Base-by-base conservation (phyloP, 2,797 vertebrate genomes). In the Erithacus rubecula region DNA sequence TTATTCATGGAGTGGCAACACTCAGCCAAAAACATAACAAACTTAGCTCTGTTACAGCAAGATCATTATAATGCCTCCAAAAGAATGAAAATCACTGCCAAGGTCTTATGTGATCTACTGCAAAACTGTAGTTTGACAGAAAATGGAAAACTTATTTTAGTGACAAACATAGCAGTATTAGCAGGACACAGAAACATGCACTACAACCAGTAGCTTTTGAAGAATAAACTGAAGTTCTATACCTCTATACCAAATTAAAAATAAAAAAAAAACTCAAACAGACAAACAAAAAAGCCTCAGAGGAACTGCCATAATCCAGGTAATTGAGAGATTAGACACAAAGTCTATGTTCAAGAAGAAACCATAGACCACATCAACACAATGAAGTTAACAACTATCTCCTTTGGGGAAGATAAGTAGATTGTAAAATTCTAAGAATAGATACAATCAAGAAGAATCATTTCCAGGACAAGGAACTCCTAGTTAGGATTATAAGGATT, bases 351-450 rank as follows among this genome's bases (percentile, higher is more conserved):
- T 69, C 13, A 64, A 59, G 49, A 87, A 87, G 43, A 78, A 93
- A 75, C 36, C 21, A 81, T 7, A 0, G 0, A 65, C 34, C 37
- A 32, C 21, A 49, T 11, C 51, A 65, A 15, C 4, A 87, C 81
- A 90, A 81, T 11, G 8, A 88, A 86, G 62, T 53, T 75, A 87
- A 76, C 32, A 70, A 59, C 17, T 43, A 36, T 67, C 51, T 83
- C 44, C 52, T 80, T 44, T 24, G 22, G 41, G 30, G 12, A 81
- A 89, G 90, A 53, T 90, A 89, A 87, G 22, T 5, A 0, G 0
- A 52, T 70, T 59, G 67, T 95, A 96, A 96, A 95, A 90, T 27
- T 81, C 89, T 91, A 93, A 95, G 69, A 95, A 90, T 75, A 94
- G 83, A 37, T 39, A 78, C 53, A 85, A 87, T 47, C 64, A 89